phyloP scores from a whole-genome alignment of 2,797 vertebrate genomes.

The Tinamus major region DNA sequence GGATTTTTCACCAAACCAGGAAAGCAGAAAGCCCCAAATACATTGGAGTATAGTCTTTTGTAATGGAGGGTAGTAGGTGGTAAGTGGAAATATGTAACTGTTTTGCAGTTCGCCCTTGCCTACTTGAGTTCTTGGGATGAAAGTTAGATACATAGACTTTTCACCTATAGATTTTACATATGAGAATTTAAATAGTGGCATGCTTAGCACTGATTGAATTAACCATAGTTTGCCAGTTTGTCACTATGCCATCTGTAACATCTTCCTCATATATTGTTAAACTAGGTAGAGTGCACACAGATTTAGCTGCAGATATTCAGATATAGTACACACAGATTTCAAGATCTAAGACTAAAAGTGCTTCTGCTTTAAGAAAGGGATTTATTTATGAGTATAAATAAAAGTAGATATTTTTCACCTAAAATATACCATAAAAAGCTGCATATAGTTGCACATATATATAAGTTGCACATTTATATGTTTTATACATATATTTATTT shows the following conservation, averaged over 20 bases:
- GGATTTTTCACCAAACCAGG: no score
- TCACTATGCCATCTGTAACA: neutral
- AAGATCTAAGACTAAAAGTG: no score
- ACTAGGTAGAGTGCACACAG: neutral
- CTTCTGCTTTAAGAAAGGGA: neutral
- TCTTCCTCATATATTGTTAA: neutral
- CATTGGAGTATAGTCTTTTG: no score
- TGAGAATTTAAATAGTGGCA: neutral
- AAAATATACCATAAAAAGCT: no score
- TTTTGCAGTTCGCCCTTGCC: neutral
- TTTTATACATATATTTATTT: neutral
- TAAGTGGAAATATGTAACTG: no score
- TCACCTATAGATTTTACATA: neutral
- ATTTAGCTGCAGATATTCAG: neutral
- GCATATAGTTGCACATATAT: no score
- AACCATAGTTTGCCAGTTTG: neutral
- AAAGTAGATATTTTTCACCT: neutral
- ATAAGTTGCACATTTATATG: no score
- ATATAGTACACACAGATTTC: no score
- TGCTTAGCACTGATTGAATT: neutral
- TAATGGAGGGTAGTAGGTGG: no score
- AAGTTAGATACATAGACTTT: neutral
- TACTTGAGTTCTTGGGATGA: neutral
- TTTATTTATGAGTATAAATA: neutral
- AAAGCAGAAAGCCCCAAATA: no score